phyloP scores from a whole-genome alignment of 2,113 vertebrate genomes.

The cat (Felis catus) region DNA sequence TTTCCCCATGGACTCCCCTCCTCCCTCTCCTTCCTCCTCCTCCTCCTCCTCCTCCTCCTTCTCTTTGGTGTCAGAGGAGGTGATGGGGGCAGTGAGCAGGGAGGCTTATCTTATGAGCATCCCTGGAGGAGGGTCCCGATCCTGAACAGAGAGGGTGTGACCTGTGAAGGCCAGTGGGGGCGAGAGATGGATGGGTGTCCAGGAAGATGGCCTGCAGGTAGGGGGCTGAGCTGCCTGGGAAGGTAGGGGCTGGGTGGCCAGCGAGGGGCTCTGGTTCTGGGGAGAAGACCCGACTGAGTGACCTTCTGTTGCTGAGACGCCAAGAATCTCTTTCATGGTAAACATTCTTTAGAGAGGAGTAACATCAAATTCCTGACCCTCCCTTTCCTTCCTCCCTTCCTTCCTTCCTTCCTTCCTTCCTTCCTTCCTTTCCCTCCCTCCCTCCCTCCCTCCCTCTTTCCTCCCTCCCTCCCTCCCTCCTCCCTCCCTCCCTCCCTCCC shows the following conservation, averaged over 20 bases:
- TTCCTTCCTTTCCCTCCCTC: no score
- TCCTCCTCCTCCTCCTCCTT: background rate
- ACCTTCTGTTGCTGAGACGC: background rate
- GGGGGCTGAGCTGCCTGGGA: rapidly evolving
- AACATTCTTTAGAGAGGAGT: background rate
- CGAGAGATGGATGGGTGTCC: background rate
- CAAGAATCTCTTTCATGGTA: background rate
- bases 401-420: background rate
- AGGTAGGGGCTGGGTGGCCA: background rate
- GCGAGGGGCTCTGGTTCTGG: background rate
- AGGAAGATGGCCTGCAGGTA: background rate
- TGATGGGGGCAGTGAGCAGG: background rate
- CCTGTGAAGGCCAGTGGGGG: rapidly evolving
- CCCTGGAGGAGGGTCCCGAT: no score
- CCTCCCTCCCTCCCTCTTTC: background rate
- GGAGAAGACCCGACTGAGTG: background rate
- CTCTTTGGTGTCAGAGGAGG: background rate
- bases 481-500: no score
- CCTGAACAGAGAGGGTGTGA: background rate
- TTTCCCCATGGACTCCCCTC: background rate
- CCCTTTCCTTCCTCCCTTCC: no score
- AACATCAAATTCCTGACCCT: rapidly evolving
- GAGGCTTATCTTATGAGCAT: background rate
- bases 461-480: rapidly evolving
- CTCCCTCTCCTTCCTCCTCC: background rate